Conservation (phyloP, 2,797 vertebrate species). For the Astyanax mexicanus region DNA sequence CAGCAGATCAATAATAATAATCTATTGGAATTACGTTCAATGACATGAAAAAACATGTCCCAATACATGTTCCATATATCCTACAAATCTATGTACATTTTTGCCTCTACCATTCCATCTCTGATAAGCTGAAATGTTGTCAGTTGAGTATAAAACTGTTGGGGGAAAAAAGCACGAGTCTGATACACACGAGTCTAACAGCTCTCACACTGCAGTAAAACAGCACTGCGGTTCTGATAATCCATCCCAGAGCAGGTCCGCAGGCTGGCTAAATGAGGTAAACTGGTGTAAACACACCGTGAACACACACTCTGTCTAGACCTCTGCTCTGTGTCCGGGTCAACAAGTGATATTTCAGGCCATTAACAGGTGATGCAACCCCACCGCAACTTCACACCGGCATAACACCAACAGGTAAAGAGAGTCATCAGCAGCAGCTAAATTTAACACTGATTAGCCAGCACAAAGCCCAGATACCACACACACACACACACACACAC, state of each 20-base stretch:
- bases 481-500: conserved; percentile 44
- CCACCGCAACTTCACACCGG: conserved; percentile 1
- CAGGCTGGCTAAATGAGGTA: not conserved
- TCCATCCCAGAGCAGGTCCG: not conserved
- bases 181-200: not conserved
- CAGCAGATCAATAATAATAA: no score
- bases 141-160: not conserved
- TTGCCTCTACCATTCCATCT: no score
- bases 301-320: conserved; percentile 38
- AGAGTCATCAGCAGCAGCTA: conserved; percentile 49
- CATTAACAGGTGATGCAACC: conserved; percentile 56
- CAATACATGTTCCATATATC: not conserved
- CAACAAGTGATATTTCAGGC: conserved; percentile 54
- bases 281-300: conserved; percentile 30
- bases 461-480: conserved; percentile 41
- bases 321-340: conserved; percentile 39
- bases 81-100: not conserved
- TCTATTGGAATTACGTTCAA: no score
- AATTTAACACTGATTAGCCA: conserved; percentile 52
- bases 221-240: not conserved
- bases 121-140: not conserved
- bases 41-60: no score
- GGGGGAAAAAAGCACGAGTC: not conserved
- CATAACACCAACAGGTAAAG: conserved; percentile 43
- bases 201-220: not conserved